Percentiles rank a stretch among this genome's conserved stretches.
Evolutionary conservation across 2,888 invertebrate species (phyloP).

Genomic region (Syrphus vitripennis): DNA sequence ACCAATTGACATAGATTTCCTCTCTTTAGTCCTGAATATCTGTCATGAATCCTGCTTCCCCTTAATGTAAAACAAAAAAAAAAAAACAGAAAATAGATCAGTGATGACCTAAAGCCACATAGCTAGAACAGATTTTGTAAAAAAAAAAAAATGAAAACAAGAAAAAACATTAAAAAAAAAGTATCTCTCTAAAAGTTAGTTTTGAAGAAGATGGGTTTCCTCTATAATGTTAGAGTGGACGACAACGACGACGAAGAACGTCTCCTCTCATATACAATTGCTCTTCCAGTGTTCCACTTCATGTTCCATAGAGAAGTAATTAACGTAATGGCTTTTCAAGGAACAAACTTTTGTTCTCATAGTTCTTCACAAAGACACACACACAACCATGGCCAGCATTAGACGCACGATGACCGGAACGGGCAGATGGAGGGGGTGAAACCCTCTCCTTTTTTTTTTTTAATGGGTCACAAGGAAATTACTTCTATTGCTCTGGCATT

Average conservation of each 20-base stretch:
- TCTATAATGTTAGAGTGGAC: not conserved
- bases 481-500: constrained; percentile 48
- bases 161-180: constrained; percentile 2
- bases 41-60: constrained; percentile 18
- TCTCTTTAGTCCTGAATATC: constrained; percentile 22
- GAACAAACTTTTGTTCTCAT: constrained; percentile 70
- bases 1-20: constrained; percentile 63
- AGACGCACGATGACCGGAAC: not conserved
- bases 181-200: constrained; percentile 36
- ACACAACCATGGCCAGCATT: not conserved
- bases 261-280: constrained; percentile 21
- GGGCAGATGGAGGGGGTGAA: not conserved
- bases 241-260: not conserved
- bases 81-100: constrained; percentile 23
- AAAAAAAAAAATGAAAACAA: constrained; percentile 25
- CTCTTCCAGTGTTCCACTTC: constrained; percentile 61
- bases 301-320: constrained; percentile 67
- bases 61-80: not conserved
- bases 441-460: constrained; percentile 10
- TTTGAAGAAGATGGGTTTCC: constrained; percentile 33
- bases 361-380: constrained; percentile 26
- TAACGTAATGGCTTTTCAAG: constrained; percentile 71
- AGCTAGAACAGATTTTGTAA: constrained; percentile 60
- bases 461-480: constrained; percentile 68
- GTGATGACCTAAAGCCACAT: constrained; percentile 67